A percentile compares a stretch with the other conserved stretches of the same genome.
Conservation (phyloP, 2,113 vertebrate genomes). For the Furnarius figulus region DNA sequence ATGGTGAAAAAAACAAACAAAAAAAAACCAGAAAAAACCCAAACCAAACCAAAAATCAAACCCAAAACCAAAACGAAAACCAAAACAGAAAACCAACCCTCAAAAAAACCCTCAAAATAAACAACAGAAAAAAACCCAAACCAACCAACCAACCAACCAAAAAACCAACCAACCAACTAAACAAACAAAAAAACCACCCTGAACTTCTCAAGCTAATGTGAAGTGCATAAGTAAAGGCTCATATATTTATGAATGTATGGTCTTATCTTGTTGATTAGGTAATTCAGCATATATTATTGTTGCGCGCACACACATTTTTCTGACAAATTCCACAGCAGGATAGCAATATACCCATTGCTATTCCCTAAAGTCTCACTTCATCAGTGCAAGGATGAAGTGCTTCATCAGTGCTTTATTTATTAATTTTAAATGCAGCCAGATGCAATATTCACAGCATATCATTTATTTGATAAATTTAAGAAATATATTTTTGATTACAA, state of each 20-base stretch:
- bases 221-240: background rate
- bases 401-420: too few relatives aligned
- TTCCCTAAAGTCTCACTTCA: background rate
- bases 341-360: background rate
- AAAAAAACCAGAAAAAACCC: accelerated
- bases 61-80: too few relatives aligned
- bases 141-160: too few relatives aligned
- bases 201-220: background rate
- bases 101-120: too few relatives aligned
- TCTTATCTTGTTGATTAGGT: background rate
- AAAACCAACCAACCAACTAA: too few relatives aligned
- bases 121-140: too few relatives aligned
- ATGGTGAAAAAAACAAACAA: background rate
- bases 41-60: too few relatives aligned
- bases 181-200: background rate
- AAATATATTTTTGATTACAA: background rate
- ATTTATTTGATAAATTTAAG: background rate
- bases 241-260: background rate
- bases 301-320: background rate
- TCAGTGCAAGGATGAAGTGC: background rate
- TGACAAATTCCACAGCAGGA: background rate
- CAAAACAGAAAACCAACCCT: too few relatives aligned
- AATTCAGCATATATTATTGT: background rate
- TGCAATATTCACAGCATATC: background rate
- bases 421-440: background rate